These are phyloP conservation scores for Coelopa pilipes DNA, from an alignment of 2,888 invertebrate genomes.

Conservation along the genomic window DNA sequence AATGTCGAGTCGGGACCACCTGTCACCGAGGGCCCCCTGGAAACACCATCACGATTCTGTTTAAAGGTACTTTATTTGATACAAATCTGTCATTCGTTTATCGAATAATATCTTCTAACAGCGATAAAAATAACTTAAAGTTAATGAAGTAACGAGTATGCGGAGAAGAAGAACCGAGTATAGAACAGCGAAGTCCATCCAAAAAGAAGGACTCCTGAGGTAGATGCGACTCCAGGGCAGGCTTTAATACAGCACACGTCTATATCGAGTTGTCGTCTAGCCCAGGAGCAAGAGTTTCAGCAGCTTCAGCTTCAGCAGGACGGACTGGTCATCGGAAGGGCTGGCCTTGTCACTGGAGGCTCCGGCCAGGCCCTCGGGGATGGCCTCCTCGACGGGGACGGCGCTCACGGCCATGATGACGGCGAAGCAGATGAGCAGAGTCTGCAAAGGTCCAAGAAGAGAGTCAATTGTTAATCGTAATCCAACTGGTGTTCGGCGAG, in stretches of 20 bases:
- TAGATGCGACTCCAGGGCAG: not conserved
- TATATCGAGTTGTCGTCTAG: conserved; percentile 44
- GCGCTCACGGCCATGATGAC: conserved; percentile 55
- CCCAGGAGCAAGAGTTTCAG: conserved; percentile 59
- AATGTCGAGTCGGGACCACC: too few relatives aligned
- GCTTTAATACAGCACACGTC: not conserved
- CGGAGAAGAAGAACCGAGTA: too few relatives aligned
- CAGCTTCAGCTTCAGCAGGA: conserved; percentile 57
- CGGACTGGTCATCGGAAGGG: conserved; percentile 56
- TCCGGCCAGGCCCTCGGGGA: conserved; percentile 58
- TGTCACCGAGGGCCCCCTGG: too few relatives aligned
- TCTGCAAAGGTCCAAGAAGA: conserved; percentile 46
- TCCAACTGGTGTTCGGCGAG: not conserved
- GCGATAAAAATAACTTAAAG: not conserved
- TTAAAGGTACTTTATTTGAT: too few relatives aligned
- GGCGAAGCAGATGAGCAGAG: conserved; percentile 55
- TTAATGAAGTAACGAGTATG: too few relatives aligned
- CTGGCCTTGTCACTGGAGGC: conserved; percentile 52
- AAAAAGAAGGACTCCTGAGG: too few relatives aligned
- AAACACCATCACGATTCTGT: too few relatives aligned
- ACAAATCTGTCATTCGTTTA: not conserved
- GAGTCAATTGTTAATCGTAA: conserved; percentile 12
- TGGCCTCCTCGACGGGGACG: conserved; percentile 58
- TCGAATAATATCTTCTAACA: not conserved
- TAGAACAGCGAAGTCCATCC: too few relatives aligned